Base-by-base conservation (phyloP, 53 echinoderm and acorn worm genomes). In the Hippasteria phrygiana region DNA sequence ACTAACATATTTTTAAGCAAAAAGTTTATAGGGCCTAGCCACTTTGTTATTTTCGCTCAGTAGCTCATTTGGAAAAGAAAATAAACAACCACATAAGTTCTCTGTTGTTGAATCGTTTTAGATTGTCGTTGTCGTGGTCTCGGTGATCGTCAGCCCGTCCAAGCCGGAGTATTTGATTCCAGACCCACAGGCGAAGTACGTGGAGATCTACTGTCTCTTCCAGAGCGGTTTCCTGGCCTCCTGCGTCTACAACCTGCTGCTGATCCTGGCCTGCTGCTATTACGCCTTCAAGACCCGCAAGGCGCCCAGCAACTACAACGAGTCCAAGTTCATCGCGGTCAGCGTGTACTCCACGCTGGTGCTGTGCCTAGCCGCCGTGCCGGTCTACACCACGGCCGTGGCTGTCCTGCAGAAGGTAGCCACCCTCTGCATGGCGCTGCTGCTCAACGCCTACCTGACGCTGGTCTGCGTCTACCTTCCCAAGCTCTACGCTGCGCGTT, bases 391-490 rank as follows among this genome's bases (percentile, higher is more conserved):
- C 46, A 77, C 88, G 65, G 84, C 87, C 27, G 53, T 54, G 35
- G 71, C 50, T 12, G 87, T 87, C 3, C 47, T 87, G 53, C 87
- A 89, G 29, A 62, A 78, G 66, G 89, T 78, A n/a, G 64, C 89
- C 45, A 66, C 77, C 17, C 18, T 89, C 42, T 89, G 77, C 64
- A 33, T 89, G 76, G 89, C 71, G 12, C 32, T 77, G 17, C 67
- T 75, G 29, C 89, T 89, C 35, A 89, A 89, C 48, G 89, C 89
- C 63, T 89, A 77, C 51, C 77, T 89, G 47, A 89, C 89, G 67
- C 77, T 89, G 62, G 89, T 75, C 38, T 89, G 89, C 36, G 64
- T 89, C 63, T 89, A 89, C 50, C n/a, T 89, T 67, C 89, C 89
- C 36, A 89, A 89, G 78, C 70, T 78, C 35, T 87, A 87, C 87